Evolutionary conservation across 2,888 invertebrate species (phyloP).

Genomic region (Thereva unica): DNA sequence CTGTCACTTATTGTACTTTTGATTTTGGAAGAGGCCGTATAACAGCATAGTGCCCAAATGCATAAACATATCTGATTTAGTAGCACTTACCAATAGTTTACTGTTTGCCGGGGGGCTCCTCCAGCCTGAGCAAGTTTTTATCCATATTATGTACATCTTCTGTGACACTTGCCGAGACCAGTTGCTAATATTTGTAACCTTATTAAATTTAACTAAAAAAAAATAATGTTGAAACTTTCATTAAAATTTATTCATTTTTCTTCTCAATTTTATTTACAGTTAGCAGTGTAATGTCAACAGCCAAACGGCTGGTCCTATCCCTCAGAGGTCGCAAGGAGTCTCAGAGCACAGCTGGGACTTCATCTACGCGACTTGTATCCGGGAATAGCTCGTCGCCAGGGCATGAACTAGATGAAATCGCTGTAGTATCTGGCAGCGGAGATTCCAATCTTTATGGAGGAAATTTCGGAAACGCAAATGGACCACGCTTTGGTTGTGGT

Average conservation of each 20-base stretch:
- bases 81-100: too few relatives aligned
- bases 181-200: too few relatives aligned
- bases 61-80: too few relatives aligned
- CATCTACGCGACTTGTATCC: constrained; percentile 61
- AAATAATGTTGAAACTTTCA: neutral
- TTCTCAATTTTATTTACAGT: constrained; percentile 48
- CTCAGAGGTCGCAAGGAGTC: constrained; percentile 66
- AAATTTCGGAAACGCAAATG: constrained; percentile 58
- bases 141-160: too few relatives aligned
- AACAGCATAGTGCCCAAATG: too few relatives aligned
- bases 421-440: constrained; percentile 68
- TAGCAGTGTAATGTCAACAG: constrained; percentile 63
- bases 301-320: constrained; percentile 66
- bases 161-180: too few relatives aligned
- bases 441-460: constrained; percentile 50
- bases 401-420: constrained; percentile 70
- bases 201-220: neutral
- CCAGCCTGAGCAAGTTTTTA: too few relatives aligned
- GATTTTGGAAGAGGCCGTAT: too few relatives aligned
- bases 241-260: constrained; percentile 12
- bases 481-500: constrained; percentile 66
- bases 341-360: constrained; percentile 59
- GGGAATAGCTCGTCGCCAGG: constrained; percentile 52
- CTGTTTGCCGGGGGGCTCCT: too few relatives aligned
- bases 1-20: too few relatives aligned